Base-by-base conservation (phyloP, 2,113 vertebrate genomes). In the Procavia capensis region DNA sequence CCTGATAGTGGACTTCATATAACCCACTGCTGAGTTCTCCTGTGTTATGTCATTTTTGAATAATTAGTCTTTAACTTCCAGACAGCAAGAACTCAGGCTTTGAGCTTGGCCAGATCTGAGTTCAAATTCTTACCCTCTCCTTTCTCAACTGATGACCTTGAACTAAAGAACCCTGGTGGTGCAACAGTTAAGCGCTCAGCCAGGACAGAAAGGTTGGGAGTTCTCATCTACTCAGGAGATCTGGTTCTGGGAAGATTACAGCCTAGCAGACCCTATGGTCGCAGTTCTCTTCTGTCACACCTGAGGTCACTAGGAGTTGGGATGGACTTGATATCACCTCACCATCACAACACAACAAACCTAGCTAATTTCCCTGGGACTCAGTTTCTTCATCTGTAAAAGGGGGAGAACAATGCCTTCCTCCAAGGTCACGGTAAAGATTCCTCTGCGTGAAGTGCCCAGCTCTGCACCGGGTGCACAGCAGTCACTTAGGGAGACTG, bases 341-440 rank as follows among this genome's bases (percentile, higher is more conserved):
- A 72, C 50, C 13, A 54, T 22, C 22, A 72, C 68, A 39, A 39
- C n/a, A 39, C 70, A 72, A 25, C 36, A 39, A 34, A 50, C 57
- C 39, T 43, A 6, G 22, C 50, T 93, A 9, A 93, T 76, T 78
- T 88, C n/a, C 61, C 29, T 36, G 81, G 39, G 70, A 88, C 85
- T 93, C 85, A 41, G 80, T 93, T 91, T 93, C 76, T 39, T 59
- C 25, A 36, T 66, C 31, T 78, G 59, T 34, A 41, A 27, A 81
- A 87, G 86, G 20, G 47, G 57, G 22, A 14, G 36, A n/a, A 5
- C 10, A 0, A 7, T 50, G 8, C 43, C n/a, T 78, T 72, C 22
- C 17, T 80, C 4, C 0, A 0, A 63, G 76, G 2, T 68, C 78
- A 6, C 16, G 1, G 9, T 20, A 85, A 84, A 19, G 41, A 36